Base-by-base conservation (phyloP, 2,888 invertebrate species). In the Ectemnius cavifrons region DNA sequence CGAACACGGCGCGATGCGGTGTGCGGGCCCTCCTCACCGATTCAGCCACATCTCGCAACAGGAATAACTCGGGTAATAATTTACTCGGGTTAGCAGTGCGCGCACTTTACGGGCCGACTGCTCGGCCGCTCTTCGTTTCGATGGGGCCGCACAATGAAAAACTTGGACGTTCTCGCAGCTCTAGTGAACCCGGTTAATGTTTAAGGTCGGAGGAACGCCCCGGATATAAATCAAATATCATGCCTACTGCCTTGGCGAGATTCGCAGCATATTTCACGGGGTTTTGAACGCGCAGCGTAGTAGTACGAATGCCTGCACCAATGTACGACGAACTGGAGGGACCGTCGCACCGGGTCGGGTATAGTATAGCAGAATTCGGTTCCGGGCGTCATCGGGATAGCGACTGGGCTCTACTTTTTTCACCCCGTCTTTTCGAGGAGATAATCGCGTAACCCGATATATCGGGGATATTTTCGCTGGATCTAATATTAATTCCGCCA, bases 401-500 rank as follows among this genome's bases (percentile, higher is more conserved):
- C 16, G 16, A 37, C 52, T 16, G 57, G 63, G 52, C 62, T 58
- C 71, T 37, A 1, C 37, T 60, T 71, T 63, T 73, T 69, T 67
- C 52, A 4, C 28, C 20, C 27, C 23, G 18, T 47, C 64, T 71
- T 58, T 49, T 47, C 37, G 37, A 47, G 14, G 6, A 20, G 67
- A 68, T 73, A 67, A 77, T 73, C 75, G 75, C 65, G 62, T 67
- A 67, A 75, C 64, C 73, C 79, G 72, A 81, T 81, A 81, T 75
- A 79, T 79, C 72, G 75, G 37, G 75, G 77, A 77, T 79, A 81
- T 81, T 80, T 81, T 79, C 73, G 74, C 73, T 71, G 71, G 69
- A 83, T 78, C 83, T 84, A 79, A 81, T 85, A 87, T 87, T 87
- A 86, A 86, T 86, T 84, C 85, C 70, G 66, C 72, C 81, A 82